phyloP scores from a whole-genome alignment of 2,888 invertebrate species.

The Aphidoletes aphidimyza region DNA sequence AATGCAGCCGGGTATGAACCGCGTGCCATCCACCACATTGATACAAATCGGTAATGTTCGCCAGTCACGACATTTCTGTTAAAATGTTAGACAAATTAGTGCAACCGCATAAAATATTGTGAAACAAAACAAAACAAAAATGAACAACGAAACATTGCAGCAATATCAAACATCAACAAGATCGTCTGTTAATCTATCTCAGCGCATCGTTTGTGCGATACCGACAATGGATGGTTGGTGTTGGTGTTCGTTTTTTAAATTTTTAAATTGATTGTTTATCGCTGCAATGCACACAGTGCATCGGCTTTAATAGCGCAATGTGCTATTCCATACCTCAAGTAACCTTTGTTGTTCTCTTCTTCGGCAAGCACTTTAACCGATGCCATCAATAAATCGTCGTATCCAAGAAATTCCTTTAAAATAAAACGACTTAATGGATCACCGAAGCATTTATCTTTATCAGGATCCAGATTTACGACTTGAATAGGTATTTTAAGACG shows the following conservation, averaged over 20 bases:
- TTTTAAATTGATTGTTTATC: slow-evolving; percentile 14
- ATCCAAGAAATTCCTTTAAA: slow-evolving; percentile 92
- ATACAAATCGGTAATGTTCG: slow-evolving; percentile 97
- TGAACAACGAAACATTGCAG: background rate
- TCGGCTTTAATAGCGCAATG: background rate
- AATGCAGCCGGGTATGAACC: slow-evolving; percentile 95
- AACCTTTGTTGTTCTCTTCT: slow-evolving; percentile 96
- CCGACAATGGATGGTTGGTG: background rate
- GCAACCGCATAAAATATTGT: background rate
- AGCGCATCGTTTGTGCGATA: background rate
- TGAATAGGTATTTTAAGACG: slow-evolving; percentile 91
- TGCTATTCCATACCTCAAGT: slow-evolving; percentile 72
- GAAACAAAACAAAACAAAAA: no score
- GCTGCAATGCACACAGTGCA: background rate
- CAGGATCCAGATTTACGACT: slow-evolving; percentile 87
- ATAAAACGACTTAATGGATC: slow-evolving; percentile 90
- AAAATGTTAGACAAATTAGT: background rate
- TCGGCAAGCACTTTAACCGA: slow-evolving; percentile 95
- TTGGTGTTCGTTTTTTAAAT: no score
- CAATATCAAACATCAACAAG: slow-evolving; percentile 19
- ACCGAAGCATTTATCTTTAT: slow-evolving; percentile 91
- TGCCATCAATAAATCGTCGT: slow-evolving; percentile 96
- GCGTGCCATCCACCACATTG: slow-evolving; percentile 95
- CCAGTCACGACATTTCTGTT: slow-evolving; percentile 97
- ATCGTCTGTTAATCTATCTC: background rate